A percentile compares a stretch with the other conserved stretches of the same genome.
Conservation (phyloP, 2,113 vertebrate genomes). For the Cygnus buccinator region DNA sequence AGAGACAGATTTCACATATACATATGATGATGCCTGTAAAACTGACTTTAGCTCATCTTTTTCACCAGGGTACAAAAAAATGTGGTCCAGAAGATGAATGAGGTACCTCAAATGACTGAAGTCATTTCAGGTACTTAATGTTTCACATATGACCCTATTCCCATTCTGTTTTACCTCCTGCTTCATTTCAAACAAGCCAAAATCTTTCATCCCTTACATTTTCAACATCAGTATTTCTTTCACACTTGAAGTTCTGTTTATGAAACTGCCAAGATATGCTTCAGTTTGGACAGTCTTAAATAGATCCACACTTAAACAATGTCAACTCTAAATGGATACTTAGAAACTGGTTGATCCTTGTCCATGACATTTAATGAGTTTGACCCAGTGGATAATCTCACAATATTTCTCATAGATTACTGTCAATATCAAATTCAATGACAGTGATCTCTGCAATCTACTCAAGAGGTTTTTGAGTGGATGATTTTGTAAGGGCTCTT, state of each 20-base stretch:
- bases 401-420: neutral
- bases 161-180: neutral
- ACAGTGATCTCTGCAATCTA: neutral
- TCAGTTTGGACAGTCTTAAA: neutral
- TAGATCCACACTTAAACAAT: neutral
- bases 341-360: neutral
- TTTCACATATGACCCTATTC: neutral
- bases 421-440: neutral
- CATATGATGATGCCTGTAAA: neutral
- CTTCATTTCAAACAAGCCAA: neutral
- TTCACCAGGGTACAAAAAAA: neutral
- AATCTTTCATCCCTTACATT: neutral
- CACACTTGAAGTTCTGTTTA: neutral
- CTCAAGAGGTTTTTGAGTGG: neutral
- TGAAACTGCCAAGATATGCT: neutral
- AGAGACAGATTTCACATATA: neutral
- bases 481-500: neutral
- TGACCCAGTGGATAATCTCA: neutral
- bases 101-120: neutral
- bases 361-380: neutral
- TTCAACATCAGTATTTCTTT: neutral
- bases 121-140: neutral
- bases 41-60: neutral
- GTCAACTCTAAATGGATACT: neutral
- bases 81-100: neutral